phyloP scores from a whole-genome alignment of 2,888 invertebrate species.

The Leptinotarsa tumamoca region DNA sequence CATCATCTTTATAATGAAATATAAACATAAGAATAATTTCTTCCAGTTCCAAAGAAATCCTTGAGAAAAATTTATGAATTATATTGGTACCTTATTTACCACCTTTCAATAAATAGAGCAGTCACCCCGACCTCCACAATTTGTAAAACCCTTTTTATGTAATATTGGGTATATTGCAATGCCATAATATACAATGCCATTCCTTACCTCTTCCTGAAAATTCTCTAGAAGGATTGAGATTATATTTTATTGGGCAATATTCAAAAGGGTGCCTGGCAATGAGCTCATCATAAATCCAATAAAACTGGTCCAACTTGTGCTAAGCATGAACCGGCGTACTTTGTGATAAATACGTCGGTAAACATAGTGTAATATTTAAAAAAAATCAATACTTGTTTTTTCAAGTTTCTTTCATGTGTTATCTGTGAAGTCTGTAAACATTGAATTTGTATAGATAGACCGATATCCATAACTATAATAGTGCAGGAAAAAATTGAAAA shows the following conservation, averaged over 20 bases:
- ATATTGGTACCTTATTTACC: constrained; percentile 1
- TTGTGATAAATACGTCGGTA: constrained; percentile 2
- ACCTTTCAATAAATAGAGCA: constrained; percentile 13
- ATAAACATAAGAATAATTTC: neutral
- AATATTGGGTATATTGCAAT: neutral
- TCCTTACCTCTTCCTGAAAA: constrained; percentile 24
- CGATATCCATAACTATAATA: too few relatives aligned
- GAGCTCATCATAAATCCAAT: constrained; percentile 15
- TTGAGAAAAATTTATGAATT: constrained; percentile 18
- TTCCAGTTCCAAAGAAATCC: neutral
- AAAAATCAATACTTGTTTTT: neutral
- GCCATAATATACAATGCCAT: constrained; percentile 8
- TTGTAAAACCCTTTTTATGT: constrained; percentile 13
- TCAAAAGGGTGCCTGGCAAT: constrained; percentile 3
- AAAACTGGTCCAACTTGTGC: neutral
- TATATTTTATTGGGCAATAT: constrained; percentile 27
- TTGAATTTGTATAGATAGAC: too few relatives aligned
- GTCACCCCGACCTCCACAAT: constrained; percentile 1
- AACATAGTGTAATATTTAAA: neutral
- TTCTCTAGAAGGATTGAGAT: constrained; percentile 17
- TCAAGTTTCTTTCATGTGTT: neutral
- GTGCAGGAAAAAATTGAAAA: too few relatives aligned
- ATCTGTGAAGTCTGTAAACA: neutral
- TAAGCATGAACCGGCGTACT: constrained; percentile 6
- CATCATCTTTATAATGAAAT: too few relatives aligned